Evolutionary conservation across 2,797 vertebrate genomes (phyloP).

Genomic region (Gymnoscopelus microlampas): DNA sequence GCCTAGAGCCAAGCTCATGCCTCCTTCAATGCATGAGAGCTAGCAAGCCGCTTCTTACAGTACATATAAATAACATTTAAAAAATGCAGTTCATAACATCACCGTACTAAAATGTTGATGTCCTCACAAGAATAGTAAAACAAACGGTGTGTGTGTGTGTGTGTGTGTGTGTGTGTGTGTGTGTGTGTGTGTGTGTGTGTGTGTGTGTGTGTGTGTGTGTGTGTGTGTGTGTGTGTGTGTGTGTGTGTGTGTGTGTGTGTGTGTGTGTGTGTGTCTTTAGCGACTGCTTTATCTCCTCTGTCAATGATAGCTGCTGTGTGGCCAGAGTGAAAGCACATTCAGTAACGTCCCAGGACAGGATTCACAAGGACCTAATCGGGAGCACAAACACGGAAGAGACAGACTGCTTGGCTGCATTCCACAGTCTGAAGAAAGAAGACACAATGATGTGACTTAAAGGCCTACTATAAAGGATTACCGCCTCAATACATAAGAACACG

Average conservation of each 20-base stretch:
- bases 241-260: background rate
- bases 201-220: background rate
- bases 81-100: too few species aligned
- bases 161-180: background rate
- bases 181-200: background rate
- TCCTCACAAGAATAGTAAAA: too few species aligned
- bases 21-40: too few species aligned
- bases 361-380: conserved; percentile 45
- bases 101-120: too few species aligned
- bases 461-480: background rate
- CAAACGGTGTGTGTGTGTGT: background rate
- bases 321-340: conserved; percentile 33
- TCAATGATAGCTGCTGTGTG: conserved; percentile 37
- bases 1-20: too few species aligned
- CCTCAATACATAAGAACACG: too few species aligned
- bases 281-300: conserved; percentile 17
- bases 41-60: too few species aligned
- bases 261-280: conserved; percentile 3
- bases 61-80: too few species aligned
- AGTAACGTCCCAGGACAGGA: background rate
- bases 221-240: background rate
- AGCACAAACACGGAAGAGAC: conserved; percentile 9
- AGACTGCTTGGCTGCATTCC: conserved; percentile 9
- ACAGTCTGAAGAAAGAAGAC: conserved; percentile 28
- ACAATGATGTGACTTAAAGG: background rate